These are phyloP conservation scores for Mythimna albipuncta DNA, from an alignment of 2,888 invertebrate species.

Conservation along the genomic window DNA sequence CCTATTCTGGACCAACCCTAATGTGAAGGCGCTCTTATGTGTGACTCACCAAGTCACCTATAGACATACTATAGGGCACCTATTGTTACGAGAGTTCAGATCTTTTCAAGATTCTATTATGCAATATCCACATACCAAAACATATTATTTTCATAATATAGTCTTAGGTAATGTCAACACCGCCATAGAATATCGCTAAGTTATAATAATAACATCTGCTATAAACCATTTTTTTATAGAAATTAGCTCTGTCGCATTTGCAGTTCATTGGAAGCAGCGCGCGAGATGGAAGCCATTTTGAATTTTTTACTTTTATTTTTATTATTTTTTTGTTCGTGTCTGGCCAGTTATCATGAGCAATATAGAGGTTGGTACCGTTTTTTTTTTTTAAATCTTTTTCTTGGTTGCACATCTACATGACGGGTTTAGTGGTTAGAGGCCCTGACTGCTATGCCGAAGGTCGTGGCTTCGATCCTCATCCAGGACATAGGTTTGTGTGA, in stretches of 20 bases:
- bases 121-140: conserved; percentile 3
- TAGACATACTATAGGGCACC: background rate
- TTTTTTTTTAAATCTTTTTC: background rate
- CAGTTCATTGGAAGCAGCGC: background rate
- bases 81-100: conserved; percentile 4
- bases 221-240: conserved; percentile 29
- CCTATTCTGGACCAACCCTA: too few species aligned
- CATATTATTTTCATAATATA: conserved; percentile 60
- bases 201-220: conserved; percentile 32
- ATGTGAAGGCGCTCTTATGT: too few species aligned
- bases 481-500: too few species aligned
- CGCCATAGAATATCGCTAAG: conserved; percentile 38
- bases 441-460: too few species aligned
- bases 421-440: too few species aligned
- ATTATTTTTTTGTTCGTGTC: conserved; percentile 61
- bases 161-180: conserved; percentile 45
- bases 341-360: conserved; percentile 82
- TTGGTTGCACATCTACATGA: too few species aligned
- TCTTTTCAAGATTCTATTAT: conserved; percentile 24
- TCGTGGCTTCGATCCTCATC: too few species aligned
- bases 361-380: conserved; percentile 77
- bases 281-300: conserved; percentile 28
- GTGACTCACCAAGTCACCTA: too few species aligned
- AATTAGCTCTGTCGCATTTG: background rate
- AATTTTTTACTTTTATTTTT: conserved; percentile 47